Evolutionary conservation across 2,113 vertebrate species (phyloP), one percentile per base, ranked within the genome.

Genomic region (Empidonax traillii): DNA sequence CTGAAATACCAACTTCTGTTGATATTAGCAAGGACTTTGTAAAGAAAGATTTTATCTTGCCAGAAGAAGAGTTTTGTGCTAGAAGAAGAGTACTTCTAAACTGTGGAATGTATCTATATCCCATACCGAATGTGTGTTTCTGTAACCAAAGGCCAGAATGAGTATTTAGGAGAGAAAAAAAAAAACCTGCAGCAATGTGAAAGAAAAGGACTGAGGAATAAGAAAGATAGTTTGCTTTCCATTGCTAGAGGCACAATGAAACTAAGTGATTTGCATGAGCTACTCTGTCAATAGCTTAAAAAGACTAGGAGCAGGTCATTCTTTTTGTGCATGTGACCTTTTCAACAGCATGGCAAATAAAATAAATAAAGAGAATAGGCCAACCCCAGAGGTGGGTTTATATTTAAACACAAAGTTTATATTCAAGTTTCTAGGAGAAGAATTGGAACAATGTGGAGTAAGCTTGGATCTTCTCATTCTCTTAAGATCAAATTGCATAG

Each of bases 401-500:
- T 90, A 75, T 90, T 95, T 96, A 78, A 95, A 86, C 83, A 51
- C 88, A 44, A 91, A 93, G 81, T 96, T 96, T 96, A 95, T 66
- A 69, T 89, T 92, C 46, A 67, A 56, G 92, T 95, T 96, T 88
- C 94, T 76, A 87, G 87, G 87, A 94, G 89, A 91, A 88, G 77
- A 61, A 55, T 46, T 83, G 79, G 67, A 93, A 71, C 23, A 89
- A 83, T 69, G 94, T 81, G 77, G 58, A 72, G 10, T 83, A 78
- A 94, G 63, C 51, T 94, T 92, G 76, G 77, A 91, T 78, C 51
- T 69, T 83, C 43, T 73, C 43, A 71, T 91, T 91, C 73, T 93
- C 55, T 58, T 61, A 87, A 83, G 92, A 94, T 86, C 1, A 6
- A 72, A 31, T 90, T 93, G 85, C 73, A 30, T 21, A 43, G 87